A percentile compares a stretch with the other conserved stretches of the same genome.
Conservation (phyloP, 2,888 invertebrate species). For the Meandrusa payeni region DNA sequence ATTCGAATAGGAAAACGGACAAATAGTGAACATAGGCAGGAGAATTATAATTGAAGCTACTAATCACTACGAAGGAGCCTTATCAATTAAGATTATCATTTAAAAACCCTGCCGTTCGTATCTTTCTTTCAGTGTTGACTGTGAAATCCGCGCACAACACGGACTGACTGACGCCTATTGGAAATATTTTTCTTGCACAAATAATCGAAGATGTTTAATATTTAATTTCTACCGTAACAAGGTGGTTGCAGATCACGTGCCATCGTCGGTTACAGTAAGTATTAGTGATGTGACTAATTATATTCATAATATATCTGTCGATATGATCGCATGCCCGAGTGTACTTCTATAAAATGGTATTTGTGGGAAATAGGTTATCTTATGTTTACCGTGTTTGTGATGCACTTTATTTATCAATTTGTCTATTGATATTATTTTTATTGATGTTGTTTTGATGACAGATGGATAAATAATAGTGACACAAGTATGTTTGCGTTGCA, state of each 20-base stretch:
- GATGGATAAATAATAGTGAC: not conserved
- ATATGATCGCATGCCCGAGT: not conserved
- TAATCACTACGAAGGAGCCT: slow-evolving; percentile 59
- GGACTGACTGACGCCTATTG: slow-evolving; percentile 34
- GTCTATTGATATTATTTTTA: slow-evolving; percentile 4
- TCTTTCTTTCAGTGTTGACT: slow-evolving; percentile 60
- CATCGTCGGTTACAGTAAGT: slow-evolving; percentile 9
- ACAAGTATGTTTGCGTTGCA: slow-evolving; percentile 6
- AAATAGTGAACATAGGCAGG: slow-evolving; percentile 26
- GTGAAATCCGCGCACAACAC: slow-evolving; percentile 43
- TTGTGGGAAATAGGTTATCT: slow-evolving; percentile 15
- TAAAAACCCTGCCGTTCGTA: slow-evolving; percentile 66
- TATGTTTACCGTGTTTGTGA: slow-evolving; percentile 2
- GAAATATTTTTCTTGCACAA: slow-evolving; percentile 26
- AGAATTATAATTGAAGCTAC: slow-evolving; percentile 47
- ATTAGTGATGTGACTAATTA: slow-evolving; percentile 1
- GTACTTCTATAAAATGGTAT: not conserved
- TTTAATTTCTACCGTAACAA: not conserved
- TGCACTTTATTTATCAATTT: slow-evolving; percentile 1
- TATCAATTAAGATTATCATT: slow-evolving; percentile 74
- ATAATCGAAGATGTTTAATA: slow-evolving; percentile 17
- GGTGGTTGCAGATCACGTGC: not conserved
- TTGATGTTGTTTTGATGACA: not conserved
- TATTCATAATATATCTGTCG: not conserved
- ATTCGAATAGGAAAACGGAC: slow-evolving; percentile 5